Evolutionary conservation across 2,797 vertebrate species (phyloP), one percentile per base, ranked within the genome.

Genomic region (Sparidentex hasta): DNA sequence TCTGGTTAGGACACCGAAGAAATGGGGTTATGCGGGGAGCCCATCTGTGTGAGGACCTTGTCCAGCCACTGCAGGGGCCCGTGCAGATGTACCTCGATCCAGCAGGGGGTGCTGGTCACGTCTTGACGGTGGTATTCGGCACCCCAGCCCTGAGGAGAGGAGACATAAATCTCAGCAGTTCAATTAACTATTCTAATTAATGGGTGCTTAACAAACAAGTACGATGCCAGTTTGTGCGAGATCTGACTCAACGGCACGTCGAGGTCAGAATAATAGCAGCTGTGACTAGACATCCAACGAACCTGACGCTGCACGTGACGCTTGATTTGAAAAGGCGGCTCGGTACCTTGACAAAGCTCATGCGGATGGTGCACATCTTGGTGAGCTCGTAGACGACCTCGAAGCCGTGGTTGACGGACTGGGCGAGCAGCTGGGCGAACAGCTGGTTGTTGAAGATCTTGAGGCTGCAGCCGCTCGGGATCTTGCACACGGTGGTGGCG

Each of bases 401-500:
- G 2, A 99, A 99, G 67, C 98, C 98, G 0, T 99, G 98, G 92
- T 98, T 98, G 38, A 99, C 98, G 0, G 98, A 99, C 93, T 99
- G 98, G 1, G 98, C 97, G 1, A 99, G 96, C 70, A 99, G 95
- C 93, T 99, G 98, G 5, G 98, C 98, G 0, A 99, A 99, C 82
- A 99, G 96, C 94, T 99, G 98, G 95, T 99, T 99, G 95, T 99
- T 99, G 91, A 99, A 99, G 91, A 99, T 98, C 96, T 99, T 99
- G 63, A 99, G 97, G 95, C 98, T 99, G 95, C 98, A 99, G 91
- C 98, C 98, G 0, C 98, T 99, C 83, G 98, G 98, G 88, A 99
- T 99, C 95, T 99, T 99, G 80, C 98, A 99, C 66, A 99, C 98
- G 0, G 98, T 99, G 85, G 98, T 98, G 18, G 97, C 96, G 86